A percentile compares a stretch with the other conserved stretches of the same genome.
phyloP scores from a whole-genome alignment of 2,888 invertebrate genomes.

The Lepetodrilus schrolli region DNA sequence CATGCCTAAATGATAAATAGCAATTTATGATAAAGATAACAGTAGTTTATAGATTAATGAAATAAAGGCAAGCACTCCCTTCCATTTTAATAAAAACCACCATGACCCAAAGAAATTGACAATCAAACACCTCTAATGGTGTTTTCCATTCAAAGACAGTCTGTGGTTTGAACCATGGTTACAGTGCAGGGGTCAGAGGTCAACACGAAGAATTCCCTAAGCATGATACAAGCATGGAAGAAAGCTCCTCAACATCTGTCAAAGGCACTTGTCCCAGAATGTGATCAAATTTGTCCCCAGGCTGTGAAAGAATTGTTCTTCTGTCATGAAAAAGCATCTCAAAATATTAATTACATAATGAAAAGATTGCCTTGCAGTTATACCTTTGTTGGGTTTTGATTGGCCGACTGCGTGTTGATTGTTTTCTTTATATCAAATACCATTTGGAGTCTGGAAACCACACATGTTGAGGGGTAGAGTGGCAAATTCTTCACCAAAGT shows the following conservation, averaged over 20 bases:
- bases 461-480: neutral
- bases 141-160: too few relatives aligned
- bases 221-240: constrained; percentile 7
- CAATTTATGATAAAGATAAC: too few relatives aligned
- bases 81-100: too few relatives aligned
- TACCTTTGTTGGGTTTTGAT: neutral
- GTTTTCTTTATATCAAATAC: constrained; percentile 23
- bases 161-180: too few relatives aligned
- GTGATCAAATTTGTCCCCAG: neutral
- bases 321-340: constrained; percentile 18
- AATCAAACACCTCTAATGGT: too few relatives aligned
- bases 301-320: neutral
- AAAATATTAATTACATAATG: constrained; percentile 20
- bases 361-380: constrained; percentile 19
- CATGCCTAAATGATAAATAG: too few relatives aligned
- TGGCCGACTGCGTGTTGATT: neutral
- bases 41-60: too few relatives aligned
- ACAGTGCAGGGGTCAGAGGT: constrained; percentile 12
- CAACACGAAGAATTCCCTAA: neutral
- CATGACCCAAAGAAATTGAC: too few relatives aligned
- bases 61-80: too few relatives aligned
- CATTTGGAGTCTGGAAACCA: neutral
- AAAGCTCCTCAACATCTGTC: neutral
- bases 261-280: neutral
- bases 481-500: neutral